Base-by-base conservation (phyloP, 1,140 invertebrate species). In the Drosophila cardini region DNA sequence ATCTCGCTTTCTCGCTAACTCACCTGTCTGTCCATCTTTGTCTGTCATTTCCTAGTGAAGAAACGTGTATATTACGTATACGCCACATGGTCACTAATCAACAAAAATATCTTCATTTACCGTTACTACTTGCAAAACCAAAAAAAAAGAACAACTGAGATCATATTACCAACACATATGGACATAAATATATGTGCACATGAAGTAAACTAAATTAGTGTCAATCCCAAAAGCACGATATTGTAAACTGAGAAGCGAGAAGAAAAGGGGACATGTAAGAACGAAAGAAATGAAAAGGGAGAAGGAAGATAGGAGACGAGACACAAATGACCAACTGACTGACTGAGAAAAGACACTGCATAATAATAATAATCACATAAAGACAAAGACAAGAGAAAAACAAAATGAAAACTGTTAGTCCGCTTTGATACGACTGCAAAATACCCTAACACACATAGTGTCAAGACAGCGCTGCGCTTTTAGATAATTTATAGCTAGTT, bases 271-370 rank as follows among this genome's bases (percentile, higher is more conserved):
- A 57, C 40, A 55, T 53, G 36, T 18, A 55, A 34, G 55, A 32
- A 30, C 10, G 30, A 6, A 40, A 11, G 30, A 38, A 11, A 4
- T 32, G 10, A 8, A 8, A 21, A 40, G 7, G 30, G 45, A 40
- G 30, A 16, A 48, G 38, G 45, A 55, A 50, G 52, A 15, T 58
- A 40, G 32, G 36, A 63, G 56, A 52, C 69, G 64, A 75, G 76
- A 83, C 81, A 89, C 83, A 80, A 78, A 86, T 91, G 90, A 91
- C 90, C 90, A 91, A 91, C 90, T 91, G 90, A 91, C 90, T 91
- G 83, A 91, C 76, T 81, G 72, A 61, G 72, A 67, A 21, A 48
- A 65, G 36, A 77, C 48, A 38, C 36, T 43, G 42, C 67, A 61
- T 30, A 76, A 50, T 13, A 70, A 55, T 11, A 48, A 45, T 45